Base-by-base conservation (phyloP, 2,888 invertebrate genomes). In the Oegoconia quadripuncta region DNA sequence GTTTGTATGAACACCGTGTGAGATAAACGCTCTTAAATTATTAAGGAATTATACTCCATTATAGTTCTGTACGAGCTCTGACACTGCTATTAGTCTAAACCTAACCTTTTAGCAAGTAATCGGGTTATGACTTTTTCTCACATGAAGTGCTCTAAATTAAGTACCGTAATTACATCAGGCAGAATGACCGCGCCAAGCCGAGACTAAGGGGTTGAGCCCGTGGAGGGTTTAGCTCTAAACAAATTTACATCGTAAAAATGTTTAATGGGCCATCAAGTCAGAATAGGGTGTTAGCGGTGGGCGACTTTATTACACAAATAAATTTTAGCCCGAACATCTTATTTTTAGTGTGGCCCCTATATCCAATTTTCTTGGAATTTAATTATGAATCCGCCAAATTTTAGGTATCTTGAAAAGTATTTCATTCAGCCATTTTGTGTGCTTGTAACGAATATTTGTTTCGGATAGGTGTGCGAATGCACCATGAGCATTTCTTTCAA, bases 171-270 rank as follows among this genome's bases (percentile, higher is more conserved):
- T 30, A 36, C n/a, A 30, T 7, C n/a, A 1, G 30, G 12, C 13
- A 14, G 31, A 29, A 16, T 13, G 18, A 13, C 17, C 17, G 5
- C 9, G 14, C 28, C 35, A 34, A 55, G 61, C 56, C n/a, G n/a
- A n/a, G n/a, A n/a, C n/a, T 50, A 55, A 56, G 59, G 57, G 61
- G 57, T 57, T 58, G 44, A 52, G 51, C 50, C 15, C 12, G n/a
- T n/a, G n/a, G n/a, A n/a, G n/a, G 27, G 13, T 27, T 12, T 12
- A 27, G 27, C 11, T 54, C 59, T 59, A 64, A 63, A 64, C 62
- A 67, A 64, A 67, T 63, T 64, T 63, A 49, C 60, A 55, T 64
- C 64, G 62, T 65, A 67, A 64, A 67, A 65, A 62, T 60, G 59
- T 46, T 62, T 59, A 64, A 64, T 64, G 55, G 56, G 48, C 60